These are phyloP conservation scores for Amphiprion clarkii DNA, from an alignment of 2,797 vertebrate genomes.

Conservation along the genomic window DNA sequence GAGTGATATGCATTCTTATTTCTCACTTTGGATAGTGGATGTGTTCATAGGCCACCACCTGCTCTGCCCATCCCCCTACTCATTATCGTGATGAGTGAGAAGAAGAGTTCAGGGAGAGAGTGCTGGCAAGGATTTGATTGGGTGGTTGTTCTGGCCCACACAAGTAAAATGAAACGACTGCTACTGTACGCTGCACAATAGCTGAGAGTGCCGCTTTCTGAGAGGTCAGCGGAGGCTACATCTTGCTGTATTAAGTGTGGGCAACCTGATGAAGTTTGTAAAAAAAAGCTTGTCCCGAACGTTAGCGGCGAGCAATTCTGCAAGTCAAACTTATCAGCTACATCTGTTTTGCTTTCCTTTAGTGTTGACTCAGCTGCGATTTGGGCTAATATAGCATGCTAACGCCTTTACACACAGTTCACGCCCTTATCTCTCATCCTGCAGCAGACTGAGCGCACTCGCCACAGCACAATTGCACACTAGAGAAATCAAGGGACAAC, in stretches of 20 bases:
- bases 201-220: constrained; percentile 23
- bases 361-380: constrained; percentile 26
- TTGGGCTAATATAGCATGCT: constrained; percentile 47
- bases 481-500: constrained; percentile 59
- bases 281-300: constrained; percentile 12
- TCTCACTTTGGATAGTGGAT: constrained; percentile 67
- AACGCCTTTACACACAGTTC: constrained; percentile 55
- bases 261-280: constrained; percentile 16
- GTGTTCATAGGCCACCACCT: constrained; percentile 78
- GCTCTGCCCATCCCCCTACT: constrained; percentile 79
- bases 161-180: constrained; percentile 69
- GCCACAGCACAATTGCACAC: constrained; percentile 46
- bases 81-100: constrained; percentile 82
- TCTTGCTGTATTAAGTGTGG: constrained; percentile 17
- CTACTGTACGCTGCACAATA: constrained; percentile 59
- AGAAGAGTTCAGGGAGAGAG: constrained; percentile 75
- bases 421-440: constrained; percentile 48
- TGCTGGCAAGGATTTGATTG: constrained; percentile 77
- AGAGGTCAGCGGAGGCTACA: constrained; percentile 29
- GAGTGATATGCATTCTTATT: constrained; percentile 59
- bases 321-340: constrained; percentile 2
- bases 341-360: constrained; percentile 21
- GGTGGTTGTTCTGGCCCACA: constrained; percentile 66
- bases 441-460: constrained; percentile 50
- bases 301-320: background rate